A percentile compares a stretch with the other conserved stretches of the same genome.
Evolutionary conservation across 2,113 vertebrate genomes (phyloP).

Genomic region (Baryphthengus martii): DNA sequence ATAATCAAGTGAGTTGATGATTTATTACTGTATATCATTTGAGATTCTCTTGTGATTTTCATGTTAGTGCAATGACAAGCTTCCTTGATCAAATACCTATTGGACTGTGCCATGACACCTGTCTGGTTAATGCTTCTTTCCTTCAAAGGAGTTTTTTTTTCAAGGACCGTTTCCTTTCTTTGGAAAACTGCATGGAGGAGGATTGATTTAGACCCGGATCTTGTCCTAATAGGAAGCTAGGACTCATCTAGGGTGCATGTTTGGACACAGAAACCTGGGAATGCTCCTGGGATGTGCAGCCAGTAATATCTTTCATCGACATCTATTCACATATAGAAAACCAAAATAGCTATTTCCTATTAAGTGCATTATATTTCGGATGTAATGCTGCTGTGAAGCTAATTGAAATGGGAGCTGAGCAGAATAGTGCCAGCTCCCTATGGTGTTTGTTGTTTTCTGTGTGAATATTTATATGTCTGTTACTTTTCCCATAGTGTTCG

Average conservation of each 20-base stretch:
- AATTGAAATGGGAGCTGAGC: not conserved
- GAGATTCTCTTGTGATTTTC: not conserved
- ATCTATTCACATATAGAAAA: not conserved
- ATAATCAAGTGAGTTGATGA: not conserved
- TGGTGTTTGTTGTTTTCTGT: not conserved
- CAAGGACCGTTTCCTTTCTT: not conserved
- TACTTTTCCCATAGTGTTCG: conserved; percentile 61
- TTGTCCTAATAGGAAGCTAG: not conserved
- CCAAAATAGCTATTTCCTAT: not conserved
- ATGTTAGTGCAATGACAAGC: not conserved
- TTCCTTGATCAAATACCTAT: not conserved
- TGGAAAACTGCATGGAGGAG: not conserved
- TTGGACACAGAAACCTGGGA: not conserved
- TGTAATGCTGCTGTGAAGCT: not conserved
- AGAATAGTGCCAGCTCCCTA: not conserved
- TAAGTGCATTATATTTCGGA: not conserved
- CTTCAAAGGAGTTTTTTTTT: not conserved
- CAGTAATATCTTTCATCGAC: not conserved
- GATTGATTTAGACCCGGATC: not conserved
- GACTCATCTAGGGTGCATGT: not conserved
- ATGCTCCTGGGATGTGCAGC: not conserved
- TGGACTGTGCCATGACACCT: not conserved
- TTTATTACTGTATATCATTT: not conserved
- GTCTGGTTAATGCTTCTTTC: not conserved
- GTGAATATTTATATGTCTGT: not conserved